These are phyloP conservation scores for Xerus rutilus DNA, from an alignment of 2,797 vertebrate species.

Conservation along the genomic window DNA sequence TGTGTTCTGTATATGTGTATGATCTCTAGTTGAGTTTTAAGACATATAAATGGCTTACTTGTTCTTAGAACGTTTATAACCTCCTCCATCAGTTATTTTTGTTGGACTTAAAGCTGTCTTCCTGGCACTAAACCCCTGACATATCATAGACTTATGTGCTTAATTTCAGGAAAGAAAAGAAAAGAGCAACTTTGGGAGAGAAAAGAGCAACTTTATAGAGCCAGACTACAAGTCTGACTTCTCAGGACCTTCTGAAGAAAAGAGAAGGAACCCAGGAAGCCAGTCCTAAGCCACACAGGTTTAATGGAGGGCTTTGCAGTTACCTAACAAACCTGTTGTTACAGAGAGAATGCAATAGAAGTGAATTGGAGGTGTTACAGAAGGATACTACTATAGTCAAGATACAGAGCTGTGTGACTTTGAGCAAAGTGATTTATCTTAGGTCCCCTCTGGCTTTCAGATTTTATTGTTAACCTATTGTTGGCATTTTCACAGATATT, in stretches of 20 bases:
- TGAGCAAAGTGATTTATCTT: constrained; percentile 33
- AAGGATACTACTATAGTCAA: background rate
- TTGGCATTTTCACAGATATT: constrained; percentile 44
- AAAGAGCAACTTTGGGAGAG: constrained; percentile 35
- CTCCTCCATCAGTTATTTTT: constrained; percentile 63
- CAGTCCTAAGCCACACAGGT: background rate
- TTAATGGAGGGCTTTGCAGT: background rate
- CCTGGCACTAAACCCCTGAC: constrained; percentile 39
- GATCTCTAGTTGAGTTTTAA: constrained; percentile 7
- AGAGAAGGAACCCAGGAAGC: constrained; percentile 18
- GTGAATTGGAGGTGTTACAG: background rate
- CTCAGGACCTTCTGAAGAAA: constrained; percentile 48
- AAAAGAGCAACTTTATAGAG: constrained; percentile 11
- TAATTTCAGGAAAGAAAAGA: constrained; percentile 58
- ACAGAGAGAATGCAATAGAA: background rate
- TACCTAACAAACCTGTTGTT: background rate
- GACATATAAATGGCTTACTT: constrained; percentile 35
- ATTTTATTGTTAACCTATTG: constrained; percentile 15
- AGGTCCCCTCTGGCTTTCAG: constrained; percentile 18
- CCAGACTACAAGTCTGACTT: constrained; percentile 34
- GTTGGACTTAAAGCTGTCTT: constrained; percentile 38
- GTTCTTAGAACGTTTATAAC: constrained; percentile 55
- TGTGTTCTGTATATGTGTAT: constrained; percentile 5
- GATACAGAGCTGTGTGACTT: constrained; percentile 16
- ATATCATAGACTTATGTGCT: background rate